These are phyloP conservation scores for Lithobates pipiens DNA, from an alignment of 2,797 vertebrate species.

Conservation along the genomic window DNA sequence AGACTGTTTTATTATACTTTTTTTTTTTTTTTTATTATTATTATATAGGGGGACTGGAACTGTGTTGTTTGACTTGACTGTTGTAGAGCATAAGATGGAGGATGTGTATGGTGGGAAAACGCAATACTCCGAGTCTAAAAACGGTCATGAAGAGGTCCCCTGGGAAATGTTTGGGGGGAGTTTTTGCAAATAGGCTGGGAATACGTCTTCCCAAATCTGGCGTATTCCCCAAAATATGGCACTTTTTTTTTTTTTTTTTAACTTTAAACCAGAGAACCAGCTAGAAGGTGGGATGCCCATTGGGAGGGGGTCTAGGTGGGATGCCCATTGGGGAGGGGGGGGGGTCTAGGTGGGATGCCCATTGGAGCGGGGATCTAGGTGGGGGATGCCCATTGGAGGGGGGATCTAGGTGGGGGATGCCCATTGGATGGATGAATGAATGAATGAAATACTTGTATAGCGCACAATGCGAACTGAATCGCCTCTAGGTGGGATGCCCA, in stretches of 20 bases:
- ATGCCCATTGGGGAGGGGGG: no score
- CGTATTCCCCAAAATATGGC: not conserved
- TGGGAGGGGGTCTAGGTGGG: no score
- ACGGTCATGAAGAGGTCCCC: not conserved
- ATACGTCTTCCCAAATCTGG: not conserved
- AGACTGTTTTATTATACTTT: constrained; percentile 26
- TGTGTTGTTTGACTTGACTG: not conserved
- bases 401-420: no score
- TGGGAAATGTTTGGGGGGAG: not conserved
- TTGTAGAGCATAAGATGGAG: not conserved
- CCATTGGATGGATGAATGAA: no score
- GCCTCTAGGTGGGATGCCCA: no score
- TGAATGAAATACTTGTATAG: no score
- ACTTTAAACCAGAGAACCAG: no score
- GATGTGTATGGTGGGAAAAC: not conserved
- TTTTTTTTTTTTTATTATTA: no score
- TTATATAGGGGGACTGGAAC: not conserved
- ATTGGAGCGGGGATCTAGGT: no score
- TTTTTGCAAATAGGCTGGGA: not conserved
- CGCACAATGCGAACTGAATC: no score
- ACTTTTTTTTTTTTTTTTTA: not conserved
- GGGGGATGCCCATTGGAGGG: no score
- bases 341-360: no score
- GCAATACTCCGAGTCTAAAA: not conserved
- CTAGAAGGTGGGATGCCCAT: not conserved